Base-by-base conservation (phyloP, 92 coral and sea anemone species). In the Phenganax stokvisi region DNA sequence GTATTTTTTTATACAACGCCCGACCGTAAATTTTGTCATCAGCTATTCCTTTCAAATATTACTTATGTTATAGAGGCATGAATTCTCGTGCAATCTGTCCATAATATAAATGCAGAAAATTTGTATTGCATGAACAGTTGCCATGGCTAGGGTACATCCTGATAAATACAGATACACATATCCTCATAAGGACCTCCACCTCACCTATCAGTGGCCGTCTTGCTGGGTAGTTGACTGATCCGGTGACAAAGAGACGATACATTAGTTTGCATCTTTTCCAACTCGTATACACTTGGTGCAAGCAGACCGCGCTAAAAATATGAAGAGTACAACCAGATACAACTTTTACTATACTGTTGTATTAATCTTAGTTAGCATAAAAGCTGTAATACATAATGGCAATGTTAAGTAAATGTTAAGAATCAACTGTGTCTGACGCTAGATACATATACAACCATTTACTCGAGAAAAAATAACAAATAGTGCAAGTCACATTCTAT, bases 231-330 rank as follows among this genome's bases (percentile, higher is more conserved):
- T 79, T 85, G 76, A 79, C 89, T 88, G 57, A 94, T 87, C 63
- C 97, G 86, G 55, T 80, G 86, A 37, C 98, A 94, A 15, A 94
- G 91, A 6, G 98, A 90, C n/a, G 97, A 72, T 12, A 92, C 91
- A 12, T 87, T 92, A 70, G 75, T 75, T 69, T 92, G 94, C 56
- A 94, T 86, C 15, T 92, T 91, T 70, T 94, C 98, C 64, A 92
- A 84, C 56, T 94, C 89, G 78, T 88, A 91, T 71, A 87, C 89
- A 12, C 90, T 89, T 31, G 97, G 97, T 54, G 84, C 93, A 12
- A 86, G 56, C n/a, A 86, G 83, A 56, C 92, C 97, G 87, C 87
- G 65, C 64, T 61, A 71, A 17, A 25, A 64, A 0, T 20, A 20
- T 3, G 44, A 8, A 61, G 13, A 31, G 53, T 11, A 29, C 31